Conservation (phyloP, 2,113 vertebrate species). For the Myrmecophaga tridactyla region DNA sequence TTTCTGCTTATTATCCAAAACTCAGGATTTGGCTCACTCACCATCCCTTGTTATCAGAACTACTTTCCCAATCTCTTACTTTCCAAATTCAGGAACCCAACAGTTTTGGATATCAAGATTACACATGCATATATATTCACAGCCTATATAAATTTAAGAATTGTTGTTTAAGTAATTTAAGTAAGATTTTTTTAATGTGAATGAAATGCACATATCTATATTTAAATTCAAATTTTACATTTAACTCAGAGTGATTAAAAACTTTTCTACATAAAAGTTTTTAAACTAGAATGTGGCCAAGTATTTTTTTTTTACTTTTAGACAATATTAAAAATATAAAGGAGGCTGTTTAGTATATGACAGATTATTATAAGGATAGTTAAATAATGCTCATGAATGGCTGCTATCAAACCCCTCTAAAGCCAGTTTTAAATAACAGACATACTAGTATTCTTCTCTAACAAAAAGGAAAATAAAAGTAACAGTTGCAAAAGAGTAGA, state of each 20-base stretch:
- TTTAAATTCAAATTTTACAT: slow-evolving; percentile 30
- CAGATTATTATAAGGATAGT: not conserved
- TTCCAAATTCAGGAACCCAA: not conserved
- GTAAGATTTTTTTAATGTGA: not conserved
- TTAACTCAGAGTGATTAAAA: not conserved
- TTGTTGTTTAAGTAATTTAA: not conserved
- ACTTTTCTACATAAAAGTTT: slow-evolving; percentile 21
- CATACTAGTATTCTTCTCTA: not conserved
- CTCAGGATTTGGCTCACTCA: not conserved
- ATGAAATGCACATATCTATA: not conserved
- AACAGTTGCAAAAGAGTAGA: not conserved
- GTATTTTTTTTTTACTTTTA: slow-evolving; percentile 3
- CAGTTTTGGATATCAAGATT: not conserved
- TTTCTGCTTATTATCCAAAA: not conserved
- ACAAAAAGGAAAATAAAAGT: slow-evolving; percentile 15
- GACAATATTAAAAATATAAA: not conserved
- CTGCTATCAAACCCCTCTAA: not conserved
- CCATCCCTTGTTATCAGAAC: not conserved
- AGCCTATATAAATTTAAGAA: slow-evolving; percentile 1
- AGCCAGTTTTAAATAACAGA: not conserved
- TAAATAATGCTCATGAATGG: not conserved
- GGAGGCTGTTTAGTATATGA: not conserved
- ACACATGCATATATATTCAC: not conserved
- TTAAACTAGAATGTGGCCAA: slow-evolving; percentile 20
- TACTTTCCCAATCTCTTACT: not conserved